Evolutionary conservation across 2,113 vertebrate species (phyloP).

Genomic region (Podiceps cristatus): DNA sequence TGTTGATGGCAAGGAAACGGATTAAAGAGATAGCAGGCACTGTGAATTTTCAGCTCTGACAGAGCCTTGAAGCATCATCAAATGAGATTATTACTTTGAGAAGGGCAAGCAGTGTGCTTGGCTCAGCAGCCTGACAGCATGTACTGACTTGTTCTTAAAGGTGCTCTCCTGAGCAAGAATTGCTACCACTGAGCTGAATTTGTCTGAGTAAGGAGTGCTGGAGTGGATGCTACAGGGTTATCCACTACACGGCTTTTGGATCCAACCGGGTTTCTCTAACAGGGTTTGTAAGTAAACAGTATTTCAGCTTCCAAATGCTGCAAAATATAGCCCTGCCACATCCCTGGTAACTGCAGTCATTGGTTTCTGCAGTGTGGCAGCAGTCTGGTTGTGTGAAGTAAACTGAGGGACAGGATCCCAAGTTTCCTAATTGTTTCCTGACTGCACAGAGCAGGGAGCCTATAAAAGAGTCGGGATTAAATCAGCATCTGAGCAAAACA

Average conservation of each 20-base stretch:
- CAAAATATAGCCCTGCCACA: background rate
- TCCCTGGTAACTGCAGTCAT: background rate
- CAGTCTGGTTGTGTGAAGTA: background rate
- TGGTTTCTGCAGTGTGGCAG: background rate
- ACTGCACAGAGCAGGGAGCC: background rate
- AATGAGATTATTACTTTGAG: slow-evolving; percentile 21
- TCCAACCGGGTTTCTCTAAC: background rate
- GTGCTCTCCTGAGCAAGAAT: background rate
- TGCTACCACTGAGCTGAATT: background rate
- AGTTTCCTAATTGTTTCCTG: slow-evolving; percentile 40
- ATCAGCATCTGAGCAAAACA: slow-evolving; percentile 49
- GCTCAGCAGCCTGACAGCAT: background rate
- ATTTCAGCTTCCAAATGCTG: background rate
- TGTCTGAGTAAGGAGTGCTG: background rate
- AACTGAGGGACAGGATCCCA: background rate
- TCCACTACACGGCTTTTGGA: background rate
- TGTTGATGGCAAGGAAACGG: slow-evolving; percentile 8
- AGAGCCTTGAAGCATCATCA: slow-evolving; percentile 9
- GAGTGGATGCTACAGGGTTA: accelerated
- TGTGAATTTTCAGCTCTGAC: slow-evolving; percentile 10
- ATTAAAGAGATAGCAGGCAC: slow-evolving; percentile 31
- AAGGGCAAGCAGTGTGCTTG: background rate
- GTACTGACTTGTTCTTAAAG: background rate
- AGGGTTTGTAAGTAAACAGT: background rate
- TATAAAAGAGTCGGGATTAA: slow-evolving; percentile 36